Base-by-base conservation (phyloP, 2,888 invertebrate species). In the Panzeria rudis region DNA sequence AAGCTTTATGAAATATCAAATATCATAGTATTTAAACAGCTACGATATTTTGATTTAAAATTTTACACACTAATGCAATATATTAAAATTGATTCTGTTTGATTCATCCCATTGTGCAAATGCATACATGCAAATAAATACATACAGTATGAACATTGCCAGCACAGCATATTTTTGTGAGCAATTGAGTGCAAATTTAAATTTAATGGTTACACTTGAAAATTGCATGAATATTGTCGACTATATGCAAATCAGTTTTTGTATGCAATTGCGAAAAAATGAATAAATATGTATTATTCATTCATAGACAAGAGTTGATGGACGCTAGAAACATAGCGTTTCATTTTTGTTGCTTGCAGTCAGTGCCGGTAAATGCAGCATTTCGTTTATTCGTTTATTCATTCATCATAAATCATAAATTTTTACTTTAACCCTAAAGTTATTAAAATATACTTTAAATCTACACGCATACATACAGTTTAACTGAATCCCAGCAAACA, bases 161-260 rank as follows among this genome's bases (percentile, higher is more conserved):
- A 87, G 86, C 88, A 86, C 89, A 89, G 89, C 89, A 88, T 89
- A 89, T 77, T 78, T 61, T 83, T 44, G 54, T 52, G 47, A 68
- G 61, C 73, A 73, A 78, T 78, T 78, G 78, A 78, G 61, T 79
- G 78, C 73, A 54, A 83, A 79, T 72, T 50, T 32, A 32, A 73
- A 73, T 83, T 73, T 83, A 78, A 52, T 75, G 73, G 66, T 61
- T 68, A 35, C 50, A 69, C 59, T 83, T 73, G 59, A 78, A 78
- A 78, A 50, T 50, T 73, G 44, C 32, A 61, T 52, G 68, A 20
- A 69, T 77, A 25, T 29, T 47, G 44, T 32, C n/a, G 59, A 52
- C 38, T 20, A 35, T 38, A 59, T 69, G 52, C 8, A 38, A 35
- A n/a, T 32, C 1, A 13, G 17, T 9, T 7, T 52, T 13, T 44